Evolutionary conservation across 2,113 vertebrate genomes (phyloP), one percentile per base, ranked within the genome.

Genomic region (Pan paniscus): DNA sequence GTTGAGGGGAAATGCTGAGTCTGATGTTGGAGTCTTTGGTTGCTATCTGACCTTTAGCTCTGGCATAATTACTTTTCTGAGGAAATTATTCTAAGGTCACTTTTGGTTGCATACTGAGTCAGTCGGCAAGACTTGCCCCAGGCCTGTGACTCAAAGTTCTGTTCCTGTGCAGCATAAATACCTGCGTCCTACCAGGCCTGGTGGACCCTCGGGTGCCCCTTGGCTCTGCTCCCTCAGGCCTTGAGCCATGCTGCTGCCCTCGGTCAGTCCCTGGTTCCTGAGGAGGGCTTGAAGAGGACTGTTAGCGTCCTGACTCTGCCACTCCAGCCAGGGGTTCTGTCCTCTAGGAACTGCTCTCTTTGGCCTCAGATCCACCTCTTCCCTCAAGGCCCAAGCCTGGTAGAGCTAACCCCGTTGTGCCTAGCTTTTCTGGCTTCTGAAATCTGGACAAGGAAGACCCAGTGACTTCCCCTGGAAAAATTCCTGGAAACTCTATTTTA

Each of bases 31-130:
- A n/a, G n/a, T 59, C n/a, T 86, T 90, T 67, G 40, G 80, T 92
- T 92, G 17, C 73, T 86, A 1, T 87, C 85, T 90, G 95, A 87
- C 38, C 67, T 97, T 94, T 97, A 83, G 84, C 59, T 89, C 61
- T 82, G 73, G 50, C 25, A 14, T 92, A 87, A 89, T 57, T 92
- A 57, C 73, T 92, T 94, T 50, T 87, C 52, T 72, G 68, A 91
- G n/a, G 32, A 85, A 89, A 92, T 94, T 38, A 91, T 96, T 94
- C 3, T 75, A 61, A 95, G 94, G 76, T 92, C 84, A 40, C n/a
- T 78, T 88, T 87, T 57, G 75, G 61, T 75, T 48, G 79, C 61
- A 57, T 32, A n/a, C 40, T 50, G 88, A 80, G 87, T 88, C 83
- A 95, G 73, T 86, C 61, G 35, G 76, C 46, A 67, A 48, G 78